Evolutionary conservation across 1,140 invertebrate species (phyloP).

Genomic region (Nomia melanderi): DNA sequence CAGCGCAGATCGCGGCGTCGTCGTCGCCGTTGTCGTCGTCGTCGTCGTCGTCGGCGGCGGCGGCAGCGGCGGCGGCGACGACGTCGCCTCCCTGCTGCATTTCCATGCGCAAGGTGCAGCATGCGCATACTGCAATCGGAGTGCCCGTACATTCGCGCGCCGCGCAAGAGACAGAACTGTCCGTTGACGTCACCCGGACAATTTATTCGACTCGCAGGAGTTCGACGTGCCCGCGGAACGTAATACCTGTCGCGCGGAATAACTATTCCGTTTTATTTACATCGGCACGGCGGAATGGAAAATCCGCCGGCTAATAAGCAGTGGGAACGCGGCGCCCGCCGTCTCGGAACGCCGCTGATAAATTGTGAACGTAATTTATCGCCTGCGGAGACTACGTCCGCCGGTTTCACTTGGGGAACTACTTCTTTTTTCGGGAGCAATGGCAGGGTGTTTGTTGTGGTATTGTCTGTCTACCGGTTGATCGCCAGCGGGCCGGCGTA

Average conservation of each 20-base stretch:
- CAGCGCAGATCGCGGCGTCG: no score
- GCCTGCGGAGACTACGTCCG: no score
- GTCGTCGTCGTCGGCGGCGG: no score
- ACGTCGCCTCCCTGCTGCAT: conserved; percentile 16
- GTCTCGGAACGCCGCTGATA: not conserved
- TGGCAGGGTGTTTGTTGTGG: no score
- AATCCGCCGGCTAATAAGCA: not conserved
- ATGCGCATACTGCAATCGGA: conserved; percentile 50
- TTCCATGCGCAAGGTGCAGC: conserved; percentile 60
- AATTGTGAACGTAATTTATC: not conserved
- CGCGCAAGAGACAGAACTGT: conserved; percentile 55
- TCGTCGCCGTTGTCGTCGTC: no score
- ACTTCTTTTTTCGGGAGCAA: no score
- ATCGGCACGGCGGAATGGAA: not conserved
- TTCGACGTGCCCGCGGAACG: conserved; percentile 51
- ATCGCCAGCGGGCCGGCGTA: no score
- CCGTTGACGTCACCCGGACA: conserved; percentile 62
- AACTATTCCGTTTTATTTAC: not conserved
- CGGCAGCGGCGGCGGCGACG: no score
- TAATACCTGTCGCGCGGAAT: not conserved
- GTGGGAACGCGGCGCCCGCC: no score
- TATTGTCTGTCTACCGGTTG: no score
- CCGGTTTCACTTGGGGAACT: no score
- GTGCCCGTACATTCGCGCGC: conserved; percentile 29
- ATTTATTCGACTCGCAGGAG: conserved; percentile 60